Base-by-base conservation (phyloP, 2,888 invertebrate genomes). In the Fissipunctia ypsillon region DNA sequence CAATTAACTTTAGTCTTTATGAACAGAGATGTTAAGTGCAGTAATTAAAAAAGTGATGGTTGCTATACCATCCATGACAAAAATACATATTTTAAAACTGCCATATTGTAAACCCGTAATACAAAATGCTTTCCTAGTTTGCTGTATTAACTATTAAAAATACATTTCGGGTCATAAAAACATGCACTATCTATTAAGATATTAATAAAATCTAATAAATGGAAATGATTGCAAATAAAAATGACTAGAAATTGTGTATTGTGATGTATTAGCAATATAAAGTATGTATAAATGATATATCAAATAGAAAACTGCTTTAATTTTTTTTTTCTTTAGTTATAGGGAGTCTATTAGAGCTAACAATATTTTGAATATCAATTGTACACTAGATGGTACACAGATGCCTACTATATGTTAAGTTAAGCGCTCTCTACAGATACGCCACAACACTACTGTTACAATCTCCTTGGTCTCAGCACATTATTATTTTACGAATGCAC, bases 401-500 rank as follows among this genome's bases (percentile, higher is more conserved):
- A 75, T 54, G 57, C 25, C 50, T 66, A 54, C 25, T 59, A 50
- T 60, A 63, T 60, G 69, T 73, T 61, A 57, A 73, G 78, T 69
- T 73, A 83, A 83, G 80, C 85, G 84, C 88, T 87, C 88, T 84
- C 87, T 86, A 86, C 81, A 73, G 79, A 85, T 84, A 87, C 86
- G 80, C 72, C 81, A 80, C 76, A 82, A 81, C 78, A 78, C 74
- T 78, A 81, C 76, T 73, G 69, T 77, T 83, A 90, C 90, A 92
- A 94, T 93, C 92, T 92, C 92, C 90, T 90, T 90, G 90, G 90
- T 90, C 86, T 91, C 86, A 82, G 89, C 90, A 90, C 91, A 90
- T 91, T 91, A 90, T 91, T 79, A 78, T 79, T 77, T 91, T 90
- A 93, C 88, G 89, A 93, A 91, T 92, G 91, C 93, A 95, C 93